These are phyloP conservation scores for Cryptomyrus ogoouensis DNA, from an alignment of 2,113 vertebrate species.

Conservation along the genomic window DNA sequence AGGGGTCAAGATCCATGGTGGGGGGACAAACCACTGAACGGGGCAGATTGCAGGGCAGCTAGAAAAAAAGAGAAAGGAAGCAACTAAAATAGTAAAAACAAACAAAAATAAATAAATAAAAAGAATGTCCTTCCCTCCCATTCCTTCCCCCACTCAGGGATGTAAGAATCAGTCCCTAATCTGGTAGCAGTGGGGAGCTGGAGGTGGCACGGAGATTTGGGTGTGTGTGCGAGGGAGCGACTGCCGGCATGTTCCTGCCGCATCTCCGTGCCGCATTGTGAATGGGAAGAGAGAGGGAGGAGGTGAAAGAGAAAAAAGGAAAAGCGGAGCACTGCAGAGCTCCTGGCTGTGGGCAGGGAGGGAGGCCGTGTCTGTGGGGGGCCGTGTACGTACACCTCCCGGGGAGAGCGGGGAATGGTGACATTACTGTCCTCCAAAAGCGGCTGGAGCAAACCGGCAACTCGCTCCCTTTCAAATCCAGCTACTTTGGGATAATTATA, in stretches of 20 bases:
- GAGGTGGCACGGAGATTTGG: background rate
- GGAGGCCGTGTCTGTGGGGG: background rate
- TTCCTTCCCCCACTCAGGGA: background rate
- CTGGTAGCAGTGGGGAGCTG: background rate
- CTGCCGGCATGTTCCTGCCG: background rate
- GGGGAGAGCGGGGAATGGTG: background rate
- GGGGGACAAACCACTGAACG: background rate
- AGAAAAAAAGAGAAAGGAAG: background rate
- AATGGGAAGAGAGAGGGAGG: background rate
- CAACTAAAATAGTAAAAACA: background rate
- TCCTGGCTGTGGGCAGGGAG: background rate
- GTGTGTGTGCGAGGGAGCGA: background rate
- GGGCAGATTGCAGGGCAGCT: background rate
- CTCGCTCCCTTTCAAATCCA: background rate
- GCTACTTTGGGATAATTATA: background rate
- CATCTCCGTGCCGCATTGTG: conserved; percentile 14
- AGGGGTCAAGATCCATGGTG: too few relatives aligned
- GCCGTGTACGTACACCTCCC: background rate
- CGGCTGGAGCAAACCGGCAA: background rate
- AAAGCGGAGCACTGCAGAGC: conserved; percentile 6
- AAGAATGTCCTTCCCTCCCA: background rate
- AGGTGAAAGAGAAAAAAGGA: background rate
- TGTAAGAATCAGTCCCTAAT: background rate
- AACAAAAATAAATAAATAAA: background rate
- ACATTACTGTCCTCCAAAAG: background rate